A percentile compares a stretch with the other conserved stretches of the same genome.
Conservation (phyloP, 2,113 vertebrate species). For the Chelonoidis abingdonii region DNA sequence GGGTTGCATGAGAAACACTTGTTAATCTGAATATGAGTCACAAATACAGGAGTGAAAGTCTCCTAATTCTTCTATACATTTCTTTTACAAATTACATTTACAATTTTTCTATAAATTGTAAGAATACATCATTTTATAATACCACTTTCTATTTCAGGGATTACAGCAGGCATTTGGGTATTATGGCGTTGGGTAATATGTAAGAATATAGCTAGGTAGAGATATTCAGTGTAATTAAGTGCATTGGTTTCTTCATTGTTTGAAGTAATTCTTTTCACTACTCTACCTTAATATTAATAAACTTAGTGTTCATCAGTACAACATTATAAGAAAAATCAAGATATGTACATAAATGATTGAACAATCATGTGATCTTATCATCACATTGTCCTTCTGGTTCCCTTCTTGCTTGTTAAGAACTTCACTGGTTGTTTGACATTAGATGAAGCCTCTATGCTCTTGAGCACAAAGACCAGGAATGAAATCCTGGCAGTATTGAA, state of each 20-base stretch:
- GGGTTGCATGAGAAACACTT: background rate
- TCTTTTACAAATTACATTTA: no score
- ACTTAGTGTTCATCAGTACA: background rate
- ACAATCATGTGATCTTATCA: background rate
- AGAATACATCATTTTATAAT: slow-evolving; percentile 6
- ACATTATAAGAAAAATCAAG: background rate
- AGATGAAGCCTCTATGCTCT: background rate
- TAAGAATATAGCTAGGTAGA: slow-evolving; percentile 16
- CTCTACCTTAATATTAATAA: background rate
- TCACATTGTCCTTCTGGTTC: background rate
- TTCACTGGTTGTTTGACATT: background rate
- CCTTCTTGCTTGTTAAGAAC: background rate
- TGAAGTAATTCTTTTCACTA: background rate
- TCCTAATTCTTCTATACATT: background rate
- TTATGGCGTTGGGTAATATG: background rate
- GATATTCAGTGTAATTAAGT: background rate
- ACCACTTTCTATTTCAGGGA: background rate
- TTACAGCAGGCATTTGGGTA: background rate
- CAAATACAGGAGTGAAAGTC: background rate
- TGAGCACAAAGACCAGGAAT: background rate
- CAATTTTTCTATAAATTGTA: background rate
- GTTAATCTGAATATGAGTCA: background rate
- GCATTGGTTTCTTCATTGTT: background rate
- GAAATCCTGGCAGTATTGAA: background rate
- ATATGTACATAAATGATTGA: background rate